Percentiles rank a stretch among this genome's conserved stretches.
Conservation (phyloP, 2,113 vertebrate species). For the Hassar affinis region DNA sequence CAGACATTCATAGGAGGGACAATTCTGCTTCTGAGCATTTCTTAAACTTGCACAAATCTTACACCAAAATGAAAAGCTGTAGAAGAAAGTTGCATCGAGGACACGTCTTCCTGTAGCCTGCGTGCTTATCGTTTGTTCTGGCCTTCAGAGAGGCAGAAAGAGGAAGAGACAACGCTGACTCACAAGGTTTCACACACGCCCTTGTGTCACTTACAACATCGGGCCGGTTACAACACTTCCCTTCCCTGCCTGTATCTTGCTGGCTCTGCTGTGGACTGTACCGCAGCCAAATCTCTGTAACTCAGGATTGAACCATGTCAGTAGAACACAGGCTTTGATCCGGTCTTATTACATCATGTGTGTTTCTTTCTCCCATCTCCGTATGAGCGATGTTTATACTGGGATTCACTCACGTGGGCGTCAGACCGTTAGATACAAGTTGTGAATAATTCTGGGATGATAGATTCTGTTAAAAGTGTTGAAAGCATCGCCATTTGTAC, state of each 20-base stretch:
- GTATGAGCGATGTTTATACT: slow-evolving; percentile 37
- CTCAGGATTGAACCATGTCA: background rate
- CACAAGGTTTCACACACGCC: slow-evolving; percentile 55
- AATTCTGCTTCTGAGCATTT: background rate
- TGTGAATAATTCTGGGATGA: slow-evolving; percentile 47
- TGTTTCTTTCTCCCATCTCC: background rate
- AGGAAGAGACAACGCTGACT: slow-evolving; percentile 56
- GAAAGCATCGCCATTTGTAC: slow-evolving; percentile 45
- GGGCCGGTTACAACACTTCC: slow-evolving; percentile 55
- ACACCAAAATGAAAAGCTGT: background rate
- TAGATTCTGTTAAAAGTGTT: slow-evolving; percentile 46
- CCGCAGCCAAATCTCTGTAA: slow-evolving; percentile 3
- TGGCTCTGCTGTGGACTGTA: slow-evolving; percentile 38
- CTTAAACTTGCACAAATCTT: background rate
- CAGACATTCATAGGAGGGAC: background rate
- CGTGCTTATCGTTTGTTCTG: slow-evolving; percentile 25
- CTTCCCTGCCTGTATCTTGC: slow-evolving; percentile 36
- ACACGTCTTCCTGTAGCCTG: background rate
- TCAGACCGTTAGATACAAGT: slow-evolving; percentile 47
- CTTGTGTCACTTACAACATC: slow-evolving; percentile 56
- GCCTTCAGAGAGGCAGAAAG: slow-evolving; percentile 43
- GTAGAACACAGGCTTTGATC: background rate
- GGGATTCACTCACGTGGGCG: slow-evolving; percentile 58
- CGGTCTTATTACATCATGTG: slow-evolving; percentile 3
- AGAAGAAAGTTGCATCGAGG: background rate